Conservation (phyloP, 1,140 invertebrate genomes). For the Listronotus bonariensis region DNA sequence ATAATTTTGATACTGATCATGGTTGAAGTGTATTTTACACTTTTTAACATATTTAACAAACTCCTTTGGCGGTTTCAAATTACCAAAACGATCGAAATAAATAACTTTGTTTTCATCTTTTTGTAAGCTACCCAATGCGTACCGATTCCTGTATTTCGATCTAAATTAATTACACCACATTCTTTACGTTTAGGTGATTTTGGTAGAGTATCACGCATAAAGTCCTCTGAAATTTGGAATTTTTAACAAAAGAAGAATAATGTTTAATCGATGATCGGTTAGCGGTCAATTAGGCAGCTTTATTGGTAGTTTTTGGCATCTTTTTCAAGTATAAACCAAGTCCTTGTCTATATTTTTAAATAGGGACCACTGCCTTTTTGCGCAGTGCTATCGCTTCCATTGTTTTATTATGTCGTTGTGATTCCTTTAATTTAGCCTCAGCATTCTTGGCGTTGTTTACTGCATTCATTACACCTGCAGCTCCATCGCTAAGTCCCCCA, state of each 20-base stretch:
- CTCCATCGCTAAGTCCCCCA: too few relatives aligned
- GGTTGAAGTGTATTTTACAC: slow-evolving; percentile 26
- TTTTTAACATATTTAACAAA: slow-evolving; percentile 28
- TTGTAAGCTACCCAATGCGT: slow-evolving; percentile 11
- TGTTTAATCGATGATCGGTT: slow-evolving; percentile 5
- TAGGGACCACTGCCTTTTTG: too few relatives aligned
- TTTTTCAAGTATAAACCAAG: too few relatives aligned
- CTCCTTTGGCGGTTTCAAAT: slow-evolving; percentile 32
- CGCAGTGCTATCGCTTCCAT: too few relatives aligned
- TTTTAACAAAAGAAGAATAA: slow-evolving; percentile 1
- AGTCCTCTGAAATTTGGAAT: slow-evolving; percentile 25
- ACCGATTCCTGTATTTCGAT: too few relatives aligned
- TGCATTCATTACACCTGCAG: too few relatives aligned
- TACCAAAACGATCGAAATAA: slow-evolving; percentile 39
- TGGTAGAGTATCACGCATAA: too few relatives aligned
- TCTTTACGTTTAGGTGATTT: slow-evolving; percentile 39
- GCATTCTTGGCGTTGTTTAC: too few relatives aligned
- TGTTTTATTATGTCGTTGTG: too few relatives aligned
- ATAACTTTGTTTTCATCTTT: slow-evolving; percentile 22
- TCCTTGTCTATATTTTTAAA: too few relatives aligned
- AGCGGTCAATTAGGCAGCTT: neutral
- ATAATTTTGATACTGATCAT: neutral
- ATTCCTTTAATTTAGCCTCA: too few relatives aligned
- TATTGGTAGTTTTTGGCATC: neutral
- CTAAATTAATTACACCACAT: slow-evolving; percentile 51